Base-by-base conservation (phyloP, 2,888 invertebrate species). In the Cheilosia grossa region DNA sequence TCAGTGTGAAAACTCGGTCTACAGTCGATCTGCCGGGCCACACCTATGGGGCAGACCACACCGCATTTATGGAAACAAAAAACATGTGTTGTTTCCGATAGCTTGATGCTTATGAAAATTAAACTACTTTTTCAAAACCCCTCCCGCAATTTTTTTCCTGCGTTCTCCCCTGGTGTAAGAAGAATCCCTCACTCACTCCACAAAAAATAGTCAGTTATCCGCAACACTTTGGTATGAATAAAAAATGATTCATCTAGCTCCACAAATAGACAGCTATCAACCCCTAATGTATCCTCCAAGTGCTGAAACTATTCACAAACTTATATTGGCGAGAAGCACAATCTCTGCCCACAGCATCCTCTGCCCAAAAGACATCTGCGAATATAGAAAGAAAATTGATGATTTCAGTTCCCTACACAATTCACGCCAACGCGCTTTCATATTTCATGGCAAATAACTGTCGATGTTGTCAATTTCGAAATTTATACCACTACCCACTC, bases 401-500 rank as follows among this genome's bases (percentile, higher is more conserved):
- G 9, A 47, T 42, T n/a, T n/a, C 15, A 1, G 7, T 9, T 30
- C 30, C 9, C 30, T 9, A 9, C 2, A 30, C 30, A 30, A 30
- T 42, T 49, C 2, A 6, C 2, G 9, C 17, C 17, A 47, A 10
- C 19, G 9, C 19, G 19, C 47, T 17, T 19, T 47, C 17, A 47
- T 47, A 47, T 19, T 17, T 30, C 54, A 30, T 59, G 5, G 13
- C 42, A 13, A 37, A 37, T 27, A 40, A 24, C 19, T 19, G 15
- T 27, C 27, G 19, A 17, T 66, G 24, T 7, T 42, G 15, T 67
- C 33, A 54, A 9, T 54, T 15, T 42, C 21, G n/a, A 42, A 59
- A 42, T 30, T 5, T 10, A 42, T n/a, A 7, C 17, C 5, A 17
- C 6, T 6, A 17, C 17, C 47, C 9, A 17, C 19, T 47, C 19